These are phyloP conservation scores for Atta texana DNA, from an alignment of 1,140 invertebrate genomes.

Conservation along the genomic window DNA sequence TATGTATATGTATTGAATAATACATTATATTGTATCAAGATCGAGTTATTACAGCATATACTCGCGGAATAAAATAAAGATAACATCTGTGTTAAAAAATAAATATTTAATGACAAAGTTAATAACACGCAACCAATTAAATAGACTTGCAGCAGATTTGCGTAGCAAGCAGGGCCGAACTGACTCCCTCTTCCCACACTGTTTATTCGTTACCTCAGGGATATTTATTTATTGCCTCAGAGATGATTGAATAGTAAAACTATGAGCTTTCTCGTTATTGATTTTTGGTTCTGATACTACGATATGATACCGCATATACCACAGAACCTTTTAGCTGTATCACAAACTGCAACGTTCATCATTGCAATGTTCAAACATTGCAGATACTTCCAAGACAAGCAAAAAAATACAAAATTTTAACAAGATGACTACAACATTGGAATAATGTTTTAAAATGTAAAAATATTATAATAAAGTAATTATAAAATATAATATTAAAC, in stretches of 20 bases:
- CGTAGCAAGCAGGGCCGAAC: not conserved
- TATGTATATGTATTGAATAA: not conserved
- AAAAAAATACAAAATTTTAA: not conserved
- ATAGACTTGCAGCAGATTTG: not conserved
- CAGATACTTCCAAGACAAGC: not conserved
- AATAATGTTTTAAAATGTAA: not conserved
- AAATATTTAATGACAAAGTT: not conserved
- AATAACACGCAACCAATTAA: not conserved
- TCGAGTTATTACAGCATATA: not conserved
- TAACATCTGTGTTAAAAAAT: constrained; percentile 9
- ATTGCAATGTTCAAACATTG: not conserved
- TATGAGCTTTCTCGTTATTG: constrained; percentile 31
- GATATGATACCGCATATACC: not conserved
- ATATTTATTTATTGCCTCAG: constrained; percentile 14
- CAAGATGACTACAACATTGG: not conserved
- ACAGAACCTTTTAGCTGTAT: constrained; percentile 8
- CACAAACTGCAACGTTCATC: not conserved
- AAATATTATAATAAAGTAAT: not conserved
- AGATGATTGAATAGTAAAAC: constrained; percentile 20
- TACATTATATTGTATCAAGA: constrained; percentile 4
- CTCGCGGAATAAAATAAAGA: constrained; percentile 25
- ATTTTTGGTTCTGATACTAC: constrained; percentile 21
- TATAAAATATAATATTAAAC: not conserved
- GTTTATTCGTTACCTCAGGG: not conserved
- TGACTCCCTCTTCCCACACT: not conserved